Evolutionary conservation across 2,797 vertebrate species (phyloP), one percentile per base, ranked within the genome.

Genomic region (Distichodus sexfasciatus): DNA sequence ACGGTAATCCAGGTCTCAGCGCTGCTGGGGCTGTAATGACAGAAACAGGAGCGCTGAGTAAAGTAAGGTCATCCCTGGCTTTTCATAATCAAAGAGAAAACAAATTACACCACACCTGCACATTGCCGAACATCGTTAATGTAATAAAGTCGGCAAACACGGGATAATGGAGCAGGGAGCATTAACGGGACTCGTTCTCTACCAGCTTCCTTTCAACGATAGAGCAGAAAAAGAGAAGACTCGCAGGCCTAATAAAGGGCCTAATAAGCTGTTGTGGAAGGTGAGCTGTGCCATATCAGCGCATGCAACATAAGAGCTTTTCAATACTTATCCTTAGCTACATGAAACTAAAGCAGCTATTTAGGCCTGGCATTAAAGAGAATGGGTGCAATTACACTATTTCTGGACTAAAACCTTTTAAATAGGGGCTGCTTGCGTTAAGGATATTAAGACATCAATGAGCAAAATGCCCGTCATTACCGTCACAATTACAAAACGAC

Each of bases 1-100:
- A 76, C 29, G 0, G 65, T 78, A 76, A 76, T 46, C 70, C 15
- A 36, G 35, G 66, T 63, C 70, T 71, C 35, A 66, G 50, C 23
- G 26, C 21, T 12, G 48, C 19, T 24, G 11, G 7, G 28, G 46
- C 40, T 41, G 43, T 61, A 63, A 66, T 75, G 33, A 64, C 67
- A 50, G 53, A 58, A 68, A 3, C 43, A 48, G 29, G 61, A 66
- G 35, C 26, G 17, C 47, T 28, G 36, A 58, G 63, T 62, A 68
- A 54, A 43, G 50, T 71, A 68, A 72, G 44, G 75, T 65, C 74
- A 72, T 61, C 10, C 2, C 63, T 41, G 35, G 48, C 15, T 63
- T 36, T 10, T 11, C 19, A 72, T 28, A 67, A 17, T 62, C 7
- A 1, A 21, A 15, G 17, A 6, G 26, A 58, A 64, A 61, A 70